Percentiles rank a stretch among this genome's conserved stretches.
Conservation (phyloP, 2,797 vertebrate species). For the Salarias fasciatus region DNA sequence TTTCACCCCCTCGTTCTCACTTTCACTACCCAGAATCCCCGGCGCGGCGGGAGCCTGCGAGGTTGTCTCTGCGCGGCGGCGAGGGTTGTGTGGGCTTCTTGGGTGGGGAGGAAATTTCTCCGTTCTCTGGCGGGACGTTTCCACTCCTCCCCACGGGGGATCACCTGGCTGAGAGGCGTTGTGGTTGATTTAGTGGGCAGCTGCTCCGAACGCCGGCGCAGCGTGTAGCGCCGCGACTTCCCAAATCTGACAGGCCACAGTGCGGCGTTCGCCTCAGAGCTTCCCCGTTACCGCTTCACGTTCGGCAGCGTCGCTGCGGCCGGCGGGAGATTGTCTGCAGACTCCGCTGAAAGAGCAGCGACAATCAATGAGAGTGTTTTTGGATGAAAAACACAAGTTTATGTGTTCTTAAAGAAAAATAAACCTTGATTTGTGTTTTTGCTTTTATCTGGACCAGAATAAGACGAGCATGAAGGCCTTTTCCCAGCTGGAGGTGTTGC, state of each 20-base stretch:
- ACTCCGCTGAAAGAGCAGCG: too few relatives aligned
- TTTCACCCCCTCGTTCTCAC: conserved; percentile 82
- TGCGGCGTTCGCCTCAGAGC: conserved; percentile 22
- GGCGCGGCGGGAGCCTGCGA: too few relatives aligned
- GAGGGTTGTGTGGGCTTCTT: conserved; percentile 69
- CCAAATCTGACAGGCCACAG: conserved; percentile 48
- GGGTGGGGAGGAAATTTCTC: conserved; percentile 9
- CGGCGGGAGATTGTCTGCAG: conserved; percentile 28
- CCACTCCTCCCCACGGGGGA: conserved; percentile 75
- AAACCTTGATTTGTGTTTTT: too few relatives aligned
- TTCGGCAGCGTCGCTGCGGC: conserved; percentile 27
- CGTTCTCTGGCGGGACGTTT: conserved; percentile 72
- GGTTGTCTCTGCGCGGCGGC: conserved; percentile 57
- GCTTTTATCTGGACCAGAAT: too few relatives aligned
- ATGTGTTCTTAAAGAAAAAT: too few relatives aligned
- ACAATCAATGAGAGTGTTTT: too few relatives aligned
- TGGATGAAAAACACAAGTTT: too few relatives aligned
- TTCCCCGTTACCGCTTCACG: conserved; percentile 26
- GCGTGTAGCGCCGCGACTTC: conserved; percentile 32
- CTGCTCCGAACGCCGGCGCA: conserved; percentile 38
- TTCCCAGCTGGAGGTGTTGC: too few relatives aligned
- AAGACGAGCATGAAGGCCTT: too few relatives aligned
- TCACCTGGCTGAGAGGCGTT: conserved; percentile 66
- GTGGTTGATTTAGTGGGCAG: conserved; percentile 53
- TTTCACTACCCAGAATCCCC: conserved; percentile 76